Evolutionary conservation across 2,797 vertebrate species (phyloP).

Genomic region (Pygocentrus nattereri): DNA sequence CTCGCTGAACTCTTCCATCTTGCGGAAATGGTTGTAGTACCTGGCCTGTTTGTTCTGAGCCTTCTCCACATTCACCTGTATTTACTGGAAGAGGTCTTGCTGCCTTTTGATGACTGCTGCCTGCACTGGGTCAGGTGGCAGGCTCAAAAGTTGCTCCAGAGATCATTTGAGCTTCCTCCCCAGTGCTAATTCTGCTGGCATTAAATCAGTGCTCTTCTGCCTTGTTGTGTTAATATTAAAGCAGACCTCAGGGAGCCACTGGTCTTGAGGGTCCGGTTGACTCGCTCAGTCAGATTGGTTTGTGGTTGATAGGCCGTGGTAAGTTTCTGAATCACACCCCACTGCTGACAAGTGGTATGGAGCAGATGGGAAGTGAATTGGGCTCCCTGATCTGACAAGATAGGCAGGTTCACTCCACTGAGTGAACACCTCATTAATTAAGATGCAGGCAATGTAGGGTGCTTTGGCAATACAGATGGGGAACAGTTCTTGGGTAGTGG

Average conservation of each 20-base stretch:
- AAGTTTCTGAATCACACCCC: neutral
- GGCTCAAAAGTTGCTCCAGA: neutral
- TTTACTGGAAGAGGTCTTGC: neutral
- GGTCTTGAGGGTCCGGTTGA: no score
- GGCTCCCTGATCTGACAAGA: no score
- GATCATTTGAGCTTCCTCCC: neutral
- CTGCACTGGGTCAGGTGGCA: neutral
- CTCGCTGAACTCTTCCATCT: neutral
- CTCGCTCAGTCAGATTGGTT: neutral
- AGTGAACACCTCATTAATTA: neutral
- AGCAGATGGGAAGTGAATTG: neutral
- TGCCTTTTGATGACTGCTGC: neutral
- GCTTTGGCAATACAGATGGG: no score
- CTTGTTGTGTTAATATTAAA: no score
- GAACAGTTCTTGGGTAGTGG: no score
- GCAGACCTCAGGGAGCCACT: no score
- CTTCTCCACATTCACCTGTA: neutral
- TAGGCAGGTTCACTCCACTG: neutral
- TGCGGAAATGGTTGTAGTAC: neutral
- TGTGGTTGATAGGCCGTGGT: neutral
- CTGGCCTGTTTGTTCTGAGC: slow-evolving; percentile 6
- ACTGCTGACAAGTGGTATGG: neutral
- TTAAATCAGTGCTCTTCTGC: no score
- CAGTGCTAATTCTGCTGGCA: no score
- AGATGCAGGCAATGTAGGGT: no score